Base-by-base conservation (phyloP, 2,797 vertebrate species). In the Varecia variegata region DNA sequence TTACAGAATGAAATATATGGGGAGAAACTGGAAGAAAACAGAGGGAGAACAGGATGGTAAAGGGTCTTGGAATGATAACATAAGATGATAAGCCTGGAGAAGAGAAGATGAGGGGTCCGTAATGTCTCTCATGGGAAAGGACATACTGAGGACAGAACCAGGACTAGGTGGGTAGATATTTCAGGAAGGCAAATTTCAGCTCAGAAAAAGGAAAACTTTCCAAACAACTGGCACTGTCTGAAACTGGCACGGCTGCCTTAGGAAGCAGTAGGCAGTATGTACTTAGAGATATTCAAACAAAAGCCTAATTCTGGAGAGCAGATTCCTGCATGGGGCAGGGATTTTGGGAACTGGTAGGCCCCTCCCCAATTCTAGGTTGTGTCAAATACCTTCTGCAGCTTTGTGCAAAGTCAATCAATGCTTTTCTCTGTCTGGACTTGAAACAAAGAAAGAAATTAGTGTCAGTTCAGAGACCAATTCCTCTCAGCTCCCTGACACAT, bases 361-460 rank as follows among this genome's bases (percentile, higher is more conserved):
- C 56, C 14, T 79, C 54, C 38, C 38, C 56, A 14, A 71, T 27
- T 12, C 45, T 92, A 95, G 27, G 27, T 17, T 93, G 88, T 60
- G 40, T 38, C 89, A 90, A 7, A 58, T 47, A 70, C 65, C 45
- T 32, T 74, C 56, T 2, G 5, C 18, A n/a, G 62, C 91, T 93
- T 90, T 67, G 38, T 77, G 40, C 27, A 80, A 67, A 94, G 23
- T 18, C 32, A 84, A 92, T 90, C 12, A 87, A 68, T n/a, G 20
- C 5, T 83, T 82, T 83, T 80, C 58, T 77, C 62, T 88, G 15
- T 52, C 79, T 85, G 52, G 25, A 93, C n/a, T 82, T 92, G n/a
- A 96, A 86, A 56, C 50, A 76, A 90, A 83, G 14, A 60, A 88
- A 94, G 17, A 80, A 89, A 89, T 20, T 71, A 87, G 27, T 20